Evolutionary conservation across 1,140 invertebrate genomes (phyloP), one percentile per base, ranked within the genome.

Genomic region (Ctenoplectra terminalis): DNA sequence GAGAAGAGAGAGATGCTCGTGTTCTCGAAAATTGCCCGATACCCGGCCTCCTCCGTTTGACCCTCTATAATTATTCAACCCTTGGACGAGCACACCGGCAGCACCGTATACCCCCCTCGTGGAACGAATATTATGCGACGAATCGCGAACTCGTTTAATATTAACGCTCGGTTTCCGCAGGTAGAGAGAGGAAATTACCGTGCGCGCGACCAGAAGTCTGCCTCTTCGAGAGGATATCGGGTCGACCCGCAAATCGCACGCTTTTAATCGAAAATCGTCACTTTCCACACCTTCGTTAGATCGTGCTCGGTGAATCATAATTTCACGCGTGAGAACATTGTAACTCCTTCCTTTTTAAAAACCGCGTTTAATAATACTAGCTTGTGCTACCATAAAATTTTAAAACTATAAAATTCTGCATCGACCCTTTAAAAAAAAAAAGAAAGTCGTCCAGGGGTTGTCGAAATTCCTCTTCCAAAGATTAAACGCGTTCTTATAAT

Each of bases 21-120:
- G 58, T 83, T 52, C 40, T 50, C 50, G 70, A 50, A 75, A 64
- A 63, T 66, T 71, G 37, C 34, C 91, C 93, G 52, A 93, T 71
- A 60, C 72, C 78, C 46, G 34, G 40, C 40, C 61, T 50, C 48
- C 69, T 31, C n/a, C 50, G 43, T 8, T 66, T 58, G 46, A 64
- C 75, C 67, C 60, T 79, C 60, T 83, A 78, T 71, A 78, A 79
- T 79, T 74, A 78, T 78, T 71, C 76, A 78, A 78, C 76, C 76
- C 76, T 43, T 71, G 76, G 54, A 77, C 75, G 75, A 43, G 17
- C 13, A 8, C 40, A 0, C 26, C 15, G 20, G 23, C 1, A 52
- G 26, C 48, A 70, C 23, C 48, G 31, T 54, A 40, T 43, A n/a
- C n/a, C 63, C 23, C 0, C 1, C 17, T 20, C 1, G 8, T 0